These are phyloP conservation scores for Ceraclea dissimilis DNA, from an alignment of 2,888 invertebrate species.

Conservation along the genomic window DNA sequence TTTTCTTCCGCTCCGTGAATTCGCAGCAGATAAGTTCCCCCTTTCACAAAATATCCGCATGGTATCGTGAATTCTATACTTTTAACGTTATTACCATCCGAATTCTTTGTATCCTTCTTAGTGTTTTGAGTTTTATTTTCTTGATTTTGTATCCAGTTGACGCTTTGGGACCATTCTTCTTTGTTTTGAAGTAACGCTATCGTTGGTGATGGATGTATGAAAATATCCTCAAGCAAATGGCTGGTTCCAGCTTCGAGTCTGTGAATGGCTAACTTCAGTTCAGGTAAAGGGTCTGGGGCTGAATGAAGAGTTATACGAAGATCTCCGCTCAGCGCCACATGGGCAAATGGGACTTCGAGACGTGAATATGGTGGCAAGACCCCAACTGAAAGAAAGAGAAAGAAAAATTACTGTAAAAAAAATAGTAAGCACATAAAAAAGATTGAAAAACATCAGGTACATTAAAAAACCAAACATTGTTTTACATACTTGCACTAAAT, in stretches of 20 bases:
- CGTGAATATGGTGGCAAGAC: slow-evolving; percentile 29
- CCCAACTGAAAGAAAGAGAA: slow-evolving; percentile 19
- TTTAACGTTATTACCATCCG: slow-evolving; percentile 5
- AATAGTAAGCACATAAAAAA: not conserved
- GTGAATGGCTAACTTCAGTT: slow-evolving; percentile 35
- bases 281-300: slow-evolving; percentile 17
- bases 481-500: too few species aligned
- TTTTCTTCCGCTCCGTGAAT: slow-evolving; percentile 30
- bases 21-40: slow-evolving; percentile 56
- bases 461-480: too few species aligned
- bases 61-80: slow-evolving; percentile 44
- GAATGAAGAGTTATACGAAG: slow-evolving; percentile 60
- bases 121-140: not conserved
- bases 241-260: slow-evolving; percentile 36
- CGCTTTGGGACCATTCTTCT: slow-evolving; percentile 3
- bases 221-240: slow-evolving; percentile 28
- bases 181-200: slow-evolving; percentile 27
- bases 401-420: not conserved
- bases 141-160: not conserved
- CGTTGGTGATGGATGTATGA: slow-evolving; percentile 38
- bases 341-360: slow-evolving; percentile 65
- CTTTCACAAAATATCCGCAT: slow-evolving; percentile 67
- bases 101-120: too few species aligned
- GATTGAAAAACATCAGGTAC: too few species aligned
- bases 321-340: slow-evolving; percentile 74